Evolutionary conservation across 2,797 vertebrate species (phyloP).

Genomic region (Sternotherus odoratus): DNA sequence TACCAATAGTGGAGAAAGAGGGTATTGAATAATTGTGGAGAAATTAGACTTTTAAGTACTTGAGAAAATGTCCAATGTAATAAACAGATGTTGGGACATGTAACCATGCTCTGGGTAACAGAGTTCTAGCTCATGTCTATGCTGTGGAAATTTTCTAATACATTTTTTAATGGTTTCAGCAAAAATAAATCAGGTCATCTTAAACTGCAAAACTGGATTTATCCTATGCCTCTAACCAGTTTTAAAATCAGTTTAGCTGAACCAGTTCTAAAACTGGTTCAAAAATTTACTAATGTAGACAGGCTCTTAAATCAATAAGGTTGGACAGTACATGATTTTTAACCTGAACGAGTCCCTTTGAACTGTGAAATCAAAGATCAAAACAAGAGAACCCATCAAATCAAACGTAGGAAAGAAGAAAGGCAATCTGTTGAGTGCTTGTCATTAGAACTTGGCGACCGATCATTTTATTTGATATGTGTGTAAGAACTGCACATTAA

Average conservation of each 20-base stretch:
- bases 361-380: slow-evolving; percentile 13
- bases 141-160: background rate
- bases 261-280: background rate
- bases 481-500: rapidly evolving
- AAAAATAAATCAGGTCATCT: slow-evolving; percentile 38
- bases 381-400: slow-evolving; percentile 7
- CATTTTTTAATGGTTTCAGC: slow-evolving; percentile 15
- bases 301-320: background rate
- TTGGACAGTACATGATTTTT: background rate
- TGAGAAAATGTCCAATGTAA: background rate
- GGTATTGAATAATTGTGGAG: background rate
- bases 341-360: background rate
- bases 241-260: background rate
- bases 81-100: background rate
- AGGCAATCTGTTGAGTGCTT: background rate
- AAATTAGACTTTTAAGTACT: slow-evolving; percentile 35
- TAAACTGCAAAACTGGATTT: background rate
- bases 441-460: background rate
- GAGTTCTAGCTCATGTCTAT: slow-evolving; percentile 25
- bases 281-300: background rate
- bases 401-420: background rate
- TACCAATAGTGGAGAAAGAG: background rate
- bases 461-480: background rate
- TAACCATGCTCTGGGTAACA: slow-evolving; percentile 41
- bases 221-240: background rate